Conservation (phyloP, 2,888 invertebrate species). For the Apamea epomidion region DNA sequence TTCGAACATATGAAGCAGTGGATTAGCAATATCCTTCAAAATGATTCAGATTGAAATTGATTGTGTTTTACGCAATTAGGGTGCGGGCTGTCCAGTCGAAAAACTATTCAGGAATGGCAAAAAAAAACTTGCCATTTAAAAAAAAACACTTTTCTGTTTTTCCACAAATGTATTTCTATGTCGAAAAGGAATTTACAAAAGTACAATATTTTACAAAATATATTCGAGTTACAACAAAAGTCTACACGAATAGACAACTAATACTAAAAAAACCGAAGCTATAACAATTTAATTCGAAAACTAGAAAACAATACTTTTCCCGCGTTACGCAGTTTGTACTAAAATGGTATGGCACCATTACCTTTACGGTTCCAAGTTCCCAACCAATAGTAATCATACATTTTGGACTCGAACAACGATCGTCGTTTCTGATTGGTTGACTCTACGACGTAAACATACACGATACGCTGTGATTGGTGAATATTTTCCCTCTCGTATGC, state of each 20-base stretch:
- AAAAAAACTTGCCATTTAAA: background rate
- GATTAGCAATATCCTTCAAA: too few species aligned
- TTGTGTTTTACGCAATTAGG: too few species aligned
- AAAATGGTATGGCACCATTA: conserved; percentile 61
- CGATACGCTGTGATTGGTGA: conserved; percentile 1
- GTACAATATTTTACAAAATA: conserved; percentile 63
- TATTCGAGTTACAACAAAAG: conserved; percentile 65
- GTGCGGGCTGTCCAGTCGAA: background rate
- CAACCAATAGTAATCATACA: conserved; percentile 37
- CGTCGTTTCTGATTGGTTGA: conserved; percentile 19
- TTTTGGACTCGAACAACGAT: conserved; percentile 12
- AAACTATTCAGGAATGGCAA: background rate
- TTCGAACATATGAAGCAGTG: too few species aligned
- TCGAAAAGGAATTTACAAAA: conserved; percentile 56
- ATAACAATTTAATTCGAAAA: conserved; percentile 47
- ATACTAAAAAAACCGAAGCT: conserved; percentile 45
- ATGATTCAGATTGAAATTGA: too few species aligned
- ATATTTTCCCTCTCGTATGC: background rate
- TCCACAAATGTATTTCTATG: conserved; percentile 57
- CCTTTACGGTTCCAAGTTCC: conserved; percentile 29
- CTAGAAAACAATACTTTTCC: conserved; percentile 59
- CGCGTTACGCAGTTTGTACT: conserved; percentile 53
- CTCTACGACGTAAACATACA: background rate
- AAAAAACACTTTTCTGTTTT: conserved; percentile 13
- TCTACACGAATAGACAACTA: conserved; percentile 49